Base-by-base conservation (phyloP, 2,888 invertebrate species). In the Amblyjoppa proteus region DNA sequence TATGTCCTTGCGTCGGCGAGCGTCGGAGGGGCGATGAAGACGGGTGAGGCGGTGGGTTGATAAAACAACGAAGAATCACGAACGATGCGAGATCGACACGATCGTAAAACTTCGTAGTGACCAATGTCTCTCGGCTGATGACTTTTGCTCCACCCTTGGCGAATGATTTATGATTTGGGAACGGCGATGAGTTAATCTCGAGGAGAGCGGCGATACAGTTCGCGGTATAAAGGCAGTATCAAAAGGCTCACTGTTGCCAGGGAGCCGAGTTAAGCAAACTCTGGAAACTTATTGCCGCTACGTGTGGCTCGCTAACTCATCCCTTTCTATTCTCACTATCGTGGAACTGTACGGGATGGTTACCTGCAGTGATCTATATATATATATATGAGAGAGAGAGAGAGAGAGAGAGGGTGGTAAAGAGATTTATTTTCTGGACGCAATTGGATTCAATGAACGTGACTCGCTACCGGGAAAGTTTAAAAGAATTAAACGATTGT, bases 21-120 rank as follows among this genome's bases (percentile, higher is more conserved):
- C 45, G 45, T 13, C 0, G 13, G 4, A 45, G 3, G 45, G 45
- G 45, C 13, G 45, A 13, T 2, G 45, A 11, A 45, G 13, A 45
- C 9, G 13, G 45, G 45, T 2, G 45, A 45, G 3, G 13, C 13
- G 45, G 45, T 13, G 13, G 13, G 13, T 45, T 45, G 45, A 45
- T 45, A 13, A 45, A 45, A 13, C 45, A 13, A 45, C 45, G 45
- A 45, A 45, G 45, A 45, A 13, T 45, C 45, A 13, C 45, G 13
- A 45, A 13, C 45, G 13, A 13, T 41, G 20, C 61, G 61, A 79
- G 25, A 58, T 41, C 53, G 81, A 69, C 45, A 70, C 58, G 64
- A 56, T 68, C 85, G 85, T 85, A 85, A 85, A 85, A 78, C 58
- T 61, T 70, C 81, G 81, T 69, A 25, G 74, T 34, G 34, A 61